A percentile compares a stretch with the other conserved stretches of the same genome.
Conservation (phyloP, 2,113 vertebrate species). For the Halcyon malimbica region DNA sequence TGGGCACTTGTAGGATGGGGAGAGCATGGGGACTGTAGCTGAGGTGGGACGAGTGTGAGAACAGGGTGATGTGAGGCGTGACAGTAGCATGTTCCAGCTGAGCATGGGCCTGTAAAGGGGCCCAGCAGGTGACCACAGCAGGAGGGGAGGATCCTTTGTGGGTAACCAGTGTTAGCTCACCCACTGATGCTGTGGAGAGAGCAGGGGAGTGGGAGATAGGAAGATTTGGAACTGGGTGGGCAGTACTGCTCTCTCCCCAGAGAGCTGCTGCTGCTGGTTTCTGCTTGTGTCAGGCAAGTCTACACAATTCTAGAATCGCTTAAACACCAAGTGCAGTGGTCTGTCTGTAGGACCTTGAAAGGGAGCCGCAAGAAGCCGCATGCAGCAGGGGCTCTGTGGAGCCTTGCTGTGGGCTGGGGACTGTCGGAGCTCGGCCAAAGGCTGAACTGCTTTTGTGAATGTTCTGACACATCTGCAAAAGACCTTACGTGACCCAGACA, state of each 20-base stretch:
- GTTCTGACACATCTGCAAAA: background rate
- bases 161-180: too few relatives aligned
- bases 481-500: accelerated
- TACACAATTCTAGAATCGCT: background rate
- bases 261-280: background rate
- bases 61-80: accelerated
- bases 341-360: background rate
- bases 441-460: background rate
- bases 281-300: background rate
- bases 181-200: background rate
- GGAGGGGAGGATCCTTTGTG: background rate
- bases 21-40: background rate
- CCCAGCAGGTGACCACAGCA: background rate
- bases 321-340: background rate
- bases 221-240: background rate
- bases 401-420: background rate
- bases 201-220: background rate
- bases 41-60: background rate
- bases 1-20: background rate
- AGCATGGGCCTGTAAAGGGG: background rate
- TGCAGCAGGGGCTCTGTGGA: background rate
- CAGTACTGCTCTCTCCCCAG: background rate
- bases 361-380: background rate
- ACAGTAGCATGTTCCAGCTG: background rate
- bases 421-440: background rate